Conservation (phyloP, 2,113 vertebrate genomes). For the Nothoprocta pentlandii region DNA sequence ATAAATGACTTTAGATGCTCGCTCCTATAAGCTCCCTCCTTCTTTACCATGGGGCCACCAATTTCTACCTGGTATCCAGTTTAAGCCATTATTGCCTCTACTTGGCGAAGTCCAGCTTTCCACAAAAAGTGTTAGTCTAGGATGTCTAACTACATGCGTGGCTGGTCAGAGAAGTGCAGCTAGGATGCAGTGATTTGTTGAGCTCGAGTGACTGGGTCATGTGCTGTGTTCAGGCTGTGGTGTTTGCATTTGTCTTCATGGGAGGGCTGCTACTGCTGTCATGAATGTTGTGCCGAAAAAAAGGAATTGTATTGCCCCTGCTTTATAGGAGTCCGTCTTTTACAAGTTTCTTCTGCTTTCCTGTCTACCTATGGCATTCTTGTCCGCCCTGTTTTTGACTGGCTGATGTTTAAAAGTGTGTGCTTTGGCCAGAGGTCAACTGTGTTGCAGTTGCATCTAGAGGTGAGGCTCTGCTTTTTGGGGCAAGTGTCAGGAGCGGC, state of each 20-base stretch:
- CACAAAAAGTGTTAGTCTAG: accelerated
- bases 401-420: accelerated
- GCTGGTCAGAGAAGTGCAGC: background rate
- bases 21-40: background rate
- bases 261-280: background rate
- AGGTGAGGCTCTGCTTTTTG: accelerated
- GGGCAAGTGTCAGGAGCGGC: background rate
- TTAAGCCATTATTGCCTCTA: background rate
- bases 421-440: background rate
- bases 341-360: background rate
- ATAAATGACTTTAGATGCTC: background rate
- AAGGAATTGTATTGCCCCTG: background rate
- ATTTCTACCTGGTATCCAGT: background rate
- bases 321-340: background rate
- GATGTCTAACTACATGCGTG: accelerated
- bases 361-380: background rate
- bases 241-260: background rate
- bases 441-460: background rate
- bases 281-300: background rate
- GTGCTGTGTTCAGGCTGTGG: background rate
- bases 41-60: background rate
- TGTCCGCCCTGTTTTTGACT: background rate
- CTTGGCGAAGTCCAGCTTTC: background rate
- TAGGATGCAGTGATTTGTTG: no score
- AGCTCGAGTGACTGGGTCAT: accelerated